Evolutionary conservation across 2,888 invertebrate species (phyloP).

Genomic region (Nephrotoma flavescens): DNA sequence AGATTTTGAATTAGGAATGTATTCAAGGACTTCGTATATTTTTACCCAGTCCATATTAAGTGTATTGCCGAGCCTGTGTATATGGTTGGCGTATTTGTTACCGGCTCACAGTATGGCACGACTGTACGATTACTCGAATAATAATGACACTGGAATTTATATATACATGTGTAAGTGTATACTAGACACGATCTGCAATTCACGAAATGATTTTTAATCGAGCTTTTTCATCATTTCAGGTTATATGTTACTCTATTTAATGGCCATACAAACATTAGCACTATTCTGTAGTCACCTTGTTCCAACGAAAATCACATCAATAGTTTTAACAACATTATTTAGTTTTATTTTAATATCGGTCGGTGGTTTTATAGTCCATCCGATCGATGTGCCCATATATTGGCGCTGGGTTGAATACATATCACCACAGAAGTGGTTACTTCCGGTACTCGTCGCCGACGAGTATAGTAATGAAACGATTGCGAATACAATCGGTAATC

Average conservation of each 20-base stretch:
- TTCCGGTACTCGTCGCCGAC: conserved; percentile 48
- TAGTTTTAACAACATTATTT: conserved; percentile 42
- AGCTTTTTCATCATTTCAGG: conserved; percentile 33
- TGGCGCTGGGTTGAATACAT: conserved; percentile 50
- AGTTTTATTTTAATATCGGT: conserved; percentile 44
- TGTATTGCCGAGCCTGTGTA: conserved; percentile 59
- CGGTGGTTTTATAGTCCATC: conserved; percentile 55
- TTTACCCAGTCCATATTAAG: conserved; percentile 50
- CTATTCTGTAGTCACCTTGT: conserved; percentile 51
- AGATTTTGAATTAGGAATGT: conserved; percentile 67
- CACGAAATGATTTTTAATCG: too few species aligned
- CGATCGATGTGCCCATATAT: conserved; percentile 48
- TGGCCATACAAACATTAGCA: conserved; percentile 50
- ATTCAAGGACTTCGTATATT: conserved; percentile 64
- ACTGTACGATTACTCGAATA: conserved; percentile 52
- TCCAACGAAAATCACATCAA: conserved; percentile 47
- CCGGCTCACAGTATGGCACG: conserved; percentile 85
- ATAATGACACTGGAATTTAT: conserved; percentile 53
- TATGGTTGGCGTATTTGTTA: conserved; percentile 71
- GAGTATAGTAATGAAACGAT: conserved; percentile 53
- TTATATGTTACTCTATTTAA: conserved; percentile 54
- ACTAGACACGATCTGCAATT: too few species aligned
- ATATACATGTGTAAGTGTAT: conserved; percentile 49
- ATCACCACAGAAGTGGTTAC: conserved; percentile 58
- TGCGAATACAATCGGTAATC: conserved; percentile 33